Percentiles rank a stretch among this genome's conserved stretches.
Evolutionary conservation across 2,797 vertebrate genomes (phyloP).

Genomic region (Centropyge bicolor): DNA sequence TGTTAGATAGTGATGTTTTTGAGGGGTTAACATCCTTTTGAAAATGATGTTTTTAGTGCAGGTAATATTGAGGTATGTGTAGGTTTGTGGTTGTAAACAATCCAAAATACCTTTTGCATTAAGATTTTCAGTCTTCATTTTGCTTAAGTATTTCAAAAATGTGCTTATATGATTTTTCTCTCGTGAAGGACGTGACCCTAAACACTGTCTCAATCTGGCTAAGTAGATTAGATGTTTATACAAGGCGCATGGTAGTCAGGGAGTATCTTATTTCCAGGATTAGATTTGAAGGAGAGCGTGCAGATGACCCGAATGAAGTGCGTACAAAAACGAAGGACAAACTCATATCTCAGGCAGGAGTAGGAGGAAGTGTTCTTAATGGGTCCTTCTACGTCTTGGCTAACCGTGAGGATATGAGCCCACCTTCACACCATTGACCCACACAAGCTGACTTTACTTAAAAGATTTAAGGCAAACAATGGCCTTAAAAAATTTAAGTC

Average conservation of each 20-base stretch:
- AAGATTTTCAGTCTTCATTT: neutral
- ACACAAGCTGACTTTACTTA: neutral
- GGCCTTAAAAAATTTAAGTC: neutral
- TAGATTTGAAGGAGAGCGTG: conserved; percentile 12
- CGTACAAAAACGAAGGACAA: neutral
- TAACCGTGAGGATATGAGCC: neutral
- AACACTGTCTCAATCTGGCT: conserved; percentile 23
- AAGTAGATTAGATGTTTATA: conserved; percentile 33
- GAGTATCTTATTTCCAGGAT: conserved; percentile 25
- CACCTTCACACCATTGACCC: neutral
- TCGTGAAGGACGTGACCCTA: conserved; percentile 43
- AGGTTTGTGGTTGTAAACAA: conserved; percentile 1
- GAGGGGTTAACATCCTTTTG: neutral
- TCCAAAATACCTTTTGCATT: neutral
- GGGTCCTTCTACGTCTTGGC: neutral
- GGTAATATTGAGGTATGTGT: neutral
- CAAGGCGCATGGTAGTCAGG: conserved; percentile 6
- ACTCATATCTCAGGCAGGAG: neutral
- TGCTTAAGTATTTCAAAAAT: conserved; percentile 61
- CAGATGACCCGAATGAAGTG: neutral
- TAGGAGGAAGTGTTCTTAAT: neutral
- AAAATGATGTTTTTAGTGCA: neutral
- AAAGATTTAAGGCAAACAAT: neutral
- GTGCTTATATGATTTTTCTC: conserved; percentile 61
- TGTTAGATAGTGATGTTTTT: conserved; percentile 2